Conservation (phyloP, 2,888 invertebrate species). For the Idaea dimidiata region DNA sequence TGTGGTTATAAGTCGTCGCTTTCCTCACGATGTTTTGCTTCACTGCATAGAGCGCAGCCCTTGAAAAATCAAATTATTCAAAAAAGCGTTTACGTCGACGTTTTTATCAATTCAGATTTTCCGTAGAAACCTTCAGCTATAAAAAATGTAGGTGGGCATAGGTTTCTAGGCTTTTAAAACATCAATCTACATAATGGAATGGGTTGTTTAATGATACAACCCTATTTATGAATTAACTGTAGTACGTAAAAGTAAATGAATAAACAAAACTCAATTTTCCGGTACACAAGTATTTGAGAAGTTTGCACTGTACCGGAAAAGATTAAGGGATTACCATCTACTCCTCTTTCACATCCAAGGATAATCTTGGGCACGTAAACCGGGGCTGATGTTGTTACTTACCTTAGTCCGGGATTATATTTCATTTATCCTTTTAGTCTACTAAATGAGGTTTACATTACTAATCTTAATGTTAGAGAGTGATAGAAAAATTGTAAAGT, state of each 20-base stretch:
- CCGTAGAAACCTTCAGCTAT: too few species aligned
- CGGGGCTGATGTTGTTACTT: conserved; percentile 8
- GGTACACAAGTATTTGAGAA: conserved; percentile 12
- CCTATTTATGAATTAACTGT: not conserved
- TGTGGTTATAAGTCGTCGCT: too few species aligned
- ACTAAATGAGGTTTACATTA: not conserved
- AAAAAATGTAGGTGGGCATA: too few species aligned
- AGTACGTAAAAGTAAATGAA: not conserved
- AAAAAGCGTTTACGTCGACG: too few species aligned
- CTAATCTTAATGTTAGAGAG: not conserved
- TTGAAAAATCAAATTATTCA: too few species aligned
- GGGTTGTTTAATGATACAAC: too few species aligned
- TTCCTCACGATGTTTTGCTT: too few species aligned
- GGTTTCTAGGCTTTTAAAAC: too few species aligned
- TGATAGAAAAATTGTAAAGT: too few species aligned
- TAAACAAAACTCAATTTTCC: not conserved
- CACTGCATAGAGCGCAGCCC: too few species aligned
- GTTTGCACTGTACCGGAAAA: conserved; percentile 9
- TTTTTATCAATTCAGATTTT: too few species aligned
- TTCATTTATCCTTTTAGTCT: not conserved
- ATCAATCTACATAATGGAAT: too few species aligned
- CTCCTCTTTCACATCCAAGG: conserved; percentile 22
- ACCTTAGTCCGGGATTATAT: not conserved
- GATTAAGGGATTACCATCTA: conserved; percentile 28
- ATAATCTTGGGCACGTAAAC: conserved; percentile 25